A percentile compares a stretch with the other conserved stretches of the same genome.
These are phyloP conservation scores for Scomber japonicus DNA, from an alignment of 2,113 vertebrate genomes.

Conservation along the genomic window DNA sequence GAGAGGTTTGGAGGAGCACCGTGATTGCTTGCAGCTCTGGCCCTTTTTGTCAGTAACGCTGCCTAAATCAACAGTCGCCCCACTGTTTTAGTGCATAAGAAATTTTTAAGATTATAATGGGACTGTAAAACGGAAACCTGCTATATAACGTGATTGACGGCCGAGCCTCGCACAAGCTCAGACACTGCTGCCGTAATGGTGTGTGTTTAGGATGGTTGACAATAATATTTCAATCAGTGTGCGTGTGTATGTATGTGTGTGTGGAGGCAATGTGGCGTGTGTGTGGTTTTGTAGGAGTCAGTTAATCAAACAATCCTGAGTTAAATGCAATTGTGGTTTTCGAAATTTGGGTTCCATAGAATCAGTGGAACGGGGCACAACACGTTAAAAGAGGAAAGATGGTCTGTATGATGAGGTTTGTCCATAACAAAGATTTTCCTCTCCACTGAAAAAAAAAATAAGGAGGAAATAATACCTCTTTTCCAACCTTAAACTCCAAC, in stretches of 20 bases:
- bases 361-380: conserved; percentile 48
- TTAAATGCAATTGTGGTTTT: conserved; percentile 60
- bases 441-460: conserved; percentile 12
- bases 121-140: conserved; percentile 65
- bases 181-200: conserved; percentile 37
- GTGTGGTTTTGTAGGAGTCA: conserved; percentile 29
- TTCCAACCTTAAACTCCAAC: conserved; percentile 61
- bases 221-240: conserved; percentile 43
- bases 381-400: conserved; percentile 51
- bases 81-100: conserved; percentile 63
- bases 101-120: conserved; percentile 65
- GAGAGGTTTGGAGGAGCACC: conserved; percentile 54
- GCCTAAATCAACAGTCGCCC: conserved; percentile 72
- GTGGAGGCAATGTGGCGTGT: not conserved
- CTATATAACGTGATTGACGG: conserved; percentile 66
- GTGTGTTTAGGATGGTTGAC: conserved; percentile 55
- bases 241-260: conserved; percentile 8
- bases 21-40: conserved; percentile 63
- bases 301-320: conserved; percentile 54
- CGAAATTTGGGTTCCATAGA: conserved; percentile 44
- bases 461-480: conserved; percentile 53
- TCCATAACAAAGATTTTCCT: conserved; percentile 74
- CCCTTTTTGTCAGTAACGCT: conserved; percentile 36
- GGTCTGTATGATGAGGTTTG: conserved; percentile 43
- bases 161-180: conserved; percentile 13